These are phyloP conservation scores for Syngnathus floridae DNA, from an alignment of 2,113 vertebrate genomes.

Conservation along the genomic window DNA sequence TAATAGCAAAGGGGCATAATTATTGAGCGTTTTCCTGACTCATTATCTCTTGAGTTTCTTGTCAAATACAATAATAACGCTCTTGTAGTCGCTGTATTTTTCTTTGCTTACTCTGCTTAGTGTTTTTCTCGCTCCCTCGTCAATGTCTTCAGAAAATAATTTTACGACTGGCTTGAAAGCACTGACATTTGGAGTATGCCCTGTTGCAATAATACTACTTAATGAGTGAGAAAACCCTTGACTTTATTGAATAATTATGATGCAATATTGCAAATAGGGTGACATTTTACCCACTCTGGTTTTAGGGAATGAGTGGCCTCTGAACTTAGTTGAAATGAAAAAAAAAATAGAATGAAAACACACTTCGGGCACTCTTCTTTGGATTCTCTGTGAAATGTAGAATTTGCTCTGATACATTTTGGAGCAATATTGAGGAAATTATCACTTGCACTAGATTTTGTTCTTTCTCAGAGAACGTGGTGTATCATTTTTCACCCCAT, in stretches of 20 bases:
- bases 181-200: slow-evolving; percentile 30
- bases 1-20: slow-evolving; percentile 9
- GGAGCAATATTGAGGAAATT: background rate
- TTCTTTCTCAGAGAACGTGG: slow-evolving; percentile 14
- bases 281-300: slow-evolving; percentile 15
- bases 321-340: slow-evolving; percentile 23
- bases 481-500: slow-evolving; percentile 12
- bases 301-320: slow-evolving; percentile 32
- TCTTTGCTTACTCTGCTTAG: slow-evolving; percentile 4
- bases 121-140: slow-evolving; percentile 12
- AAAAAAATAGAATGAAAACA: slow-evolving; percentile 18
- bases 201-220: slow-evolving; percentile 24
- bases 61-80: background rate
- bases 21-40: background rate
- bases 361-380: slow-evolving; percentile 4
- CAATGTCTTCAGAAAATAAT: slow-evolving; percentile 26
- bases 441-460: background rate
- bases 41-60: background rate
- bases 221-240: slow-evolving; percentile 31
- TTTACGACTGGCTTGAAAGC: slow-evolving; percentile 23
- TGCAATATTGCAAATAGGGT: slow-evolving; percentile 19
- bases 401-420: slow-evolving; percentile 2
- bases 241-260: slow-evolving; percentile 22
- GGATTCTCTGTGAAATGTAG: slow-evolving; percentile 14
- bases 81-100: background rate